Conservation (phyloP, 2,797 vertebrate species). For the Selene dorsalis region DNA sequence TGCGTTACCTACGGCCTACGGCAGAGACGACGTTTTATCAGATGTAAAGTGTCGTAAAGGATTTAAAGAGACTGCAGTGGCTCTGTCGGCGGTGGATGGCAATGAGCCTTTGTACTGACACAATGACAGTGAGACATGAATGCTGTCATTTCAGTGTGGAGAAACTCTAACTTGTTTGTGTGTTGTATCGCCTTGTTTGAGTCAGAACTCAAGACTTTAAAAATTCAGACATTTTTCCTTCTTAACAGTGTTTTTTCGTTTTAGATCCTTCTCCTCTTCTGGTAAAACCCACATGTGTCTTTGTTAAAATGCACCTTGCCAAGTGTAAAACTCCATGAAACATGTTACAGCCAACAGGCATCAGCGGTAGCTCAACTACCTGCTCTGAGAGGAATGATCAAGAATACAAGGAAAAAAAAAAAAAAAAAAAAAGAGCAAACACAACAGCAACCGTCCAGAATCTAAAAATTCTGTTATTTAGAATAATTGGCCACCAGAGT, state of each 20-base stretch:
- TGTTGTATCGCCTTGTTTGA: neutral
- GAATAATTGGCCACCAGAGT: slow-evolving; percentile 50
- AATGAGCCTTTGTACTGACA: neutral
- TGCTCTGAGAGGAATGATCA: slow-evolving; percentile 30
- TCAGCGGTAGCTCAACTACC: slow-evolving; percentile 6
- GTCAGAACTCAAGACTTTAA: neutral
- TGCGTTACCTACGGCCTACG: slow-evolving; percentile 11
- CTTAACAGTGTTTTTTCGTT: slow-evolving; percentile 12
- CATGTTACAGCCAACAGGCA: slow-evolving; percentile 25
- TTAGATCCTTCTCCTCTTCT: neutral
- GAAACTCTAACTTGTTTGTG: slow-evolving; percentile 11
- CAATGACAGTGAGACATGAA: slow-evolving; percentile 5
- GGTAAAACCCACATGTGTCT: slow-evolving; percentile 31
- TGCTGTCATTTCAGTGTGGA: slow-evolving; percentile 6
- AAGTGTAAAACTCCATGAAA: slow-evolving; percentile 27
- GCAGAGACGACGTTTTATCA: slow-evolving; percentile 6
- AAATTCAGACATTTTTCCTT: neutral
- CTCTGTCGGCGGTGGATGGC: slow-evolving; percentile 7
- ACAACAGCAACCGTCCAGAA: slow-evolving; percentile 1
- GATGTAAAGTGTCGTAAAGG: neutral
- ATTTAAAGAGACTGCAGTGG: neutral
- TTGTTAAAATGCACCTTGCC: slow-evolving; percentile 20
- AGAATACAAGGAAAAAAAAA: slow-evolving; percentile 1
- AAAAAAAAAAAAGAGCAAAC: neutral
- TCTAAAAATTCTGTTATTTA: slow-evolving; percentile 25